phyloP scores from a whole-genome alignment of 1,140 invertebrate species.

The Drosophila auraria region DNA sequence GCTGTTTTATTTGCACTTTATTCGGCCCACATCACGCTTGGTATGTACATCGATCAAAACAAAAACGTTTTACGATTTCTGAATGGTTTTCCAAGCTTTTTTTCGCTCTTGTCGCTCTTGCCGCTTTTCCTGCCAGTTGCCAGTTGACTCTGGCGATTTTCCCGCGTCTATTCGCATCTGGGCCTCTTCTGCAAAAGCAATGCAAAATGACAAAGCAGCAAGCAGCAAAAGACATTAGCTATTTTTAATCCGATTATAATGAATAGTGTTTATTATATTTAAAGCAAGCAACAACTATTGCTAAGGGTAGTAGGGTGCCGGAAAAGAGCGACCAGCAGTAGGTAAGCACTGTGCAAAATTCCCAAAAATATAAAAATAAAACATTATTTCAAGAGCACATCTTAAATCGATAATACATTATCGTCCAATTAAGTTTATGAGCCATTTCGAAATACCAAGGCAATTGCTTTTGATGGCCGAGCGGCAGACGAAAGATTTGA shows the following conservation, averaged over 20 bases:
- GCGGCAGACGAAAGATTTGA: conserved; percentile 11
- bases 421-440: conserved; percentile 31
- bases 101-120: conserved; percentile 1
- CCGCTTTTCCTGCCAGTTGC: conserved; percentile 10
- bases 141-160: conserved; percentile 28
- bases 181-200: conserved; percentile 46
- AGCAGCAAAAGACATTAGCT: conserved; percentile 56
- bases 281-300: conserved; percentile 64
- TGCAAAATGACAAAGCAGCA: conserved; percentile 45
- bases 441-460: conserved; percentile 38
- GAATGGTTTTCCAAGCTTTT: conserved; percentile 52
- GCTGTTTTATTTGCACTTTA: conserved; percentile 22
- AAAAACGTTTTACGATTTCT: conserved; percentile 37
- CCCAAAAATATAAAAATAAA: not conserved
- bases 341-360: conserved; percentile 6
- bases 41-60: conserved; percentile 33
- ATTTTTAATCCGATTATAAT: conserved; percentile 83
- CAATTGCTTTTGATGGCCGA: conserved; percentile 39
- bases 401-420: conserved; percentile 50
- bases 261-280: conserved; percentile 75
- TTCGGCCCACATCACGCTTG: conserved; percentile 1
- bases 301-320: conserved; percentile 60
- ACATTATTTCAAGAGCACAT: conserved; percentile 35
- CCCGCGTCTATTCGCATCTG: conserved; percentile 25
- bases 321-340: conserved; percentile 49